phyloP scores from a whole-genome alignment of 2,113 vertebrate genomes.

The Phrynosoma blainvillii region DNA sequence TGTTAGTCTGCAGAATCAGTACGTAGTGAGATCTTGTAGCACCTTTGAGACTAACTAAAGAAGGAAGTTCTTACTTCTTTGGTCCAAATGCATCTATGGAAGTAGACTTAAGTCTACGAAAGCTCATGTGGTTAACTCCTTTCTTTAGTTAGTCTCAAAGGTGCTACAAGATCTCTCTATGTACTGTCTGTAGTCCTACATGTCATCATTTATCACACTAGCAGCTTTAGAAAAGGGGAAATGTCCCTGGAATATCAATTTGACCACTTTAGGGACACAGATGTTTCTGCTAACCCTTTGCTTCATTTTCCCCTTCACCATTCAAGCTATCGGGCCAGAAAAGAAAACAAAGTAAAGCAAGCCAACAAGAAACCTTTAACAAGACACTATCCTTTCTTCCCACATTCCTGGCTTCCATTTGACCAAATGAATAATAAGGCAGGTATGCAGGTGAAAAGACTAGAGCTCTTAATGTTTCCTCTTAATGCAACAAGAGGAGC shows the following conservation, averaged over 20 bases:
- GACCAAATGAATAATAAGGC: slow-evolving; percentile 8
- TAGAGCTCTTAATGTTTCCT: neutral
- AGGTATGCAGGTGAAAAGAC: neutral
- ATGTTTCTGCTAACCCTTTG: neutral
- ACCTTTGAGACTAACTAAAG: no score
- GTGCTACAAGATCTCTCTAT: no score
- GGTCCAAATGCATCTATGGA: no score
- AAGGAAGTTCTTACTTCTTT: no score
- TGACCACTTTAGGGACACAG: neutral
- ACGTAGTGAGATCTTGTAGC: no score
- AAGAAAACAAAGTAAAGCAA: neutral
- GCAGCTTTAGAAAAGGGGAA: neutral
- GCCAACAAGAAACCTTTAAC: neutral
- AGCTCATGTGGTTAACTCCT: no score
- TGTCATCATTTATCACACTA: neutral
- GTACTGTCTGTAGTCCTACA: neutral
- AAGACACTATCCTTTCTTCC: neutral
- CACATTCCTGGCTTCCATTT: neutral
- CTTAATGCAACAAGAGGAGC: neutral
- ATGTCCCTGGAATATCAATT: neutral
- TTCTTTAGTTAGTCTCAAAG: no score
- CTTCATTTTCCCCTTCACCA: neutral
- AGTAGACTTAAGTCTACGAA: no score
- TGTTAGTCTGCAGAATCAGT: no score
- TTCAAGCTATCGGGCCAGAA: neutral